These are phyloP conservation scores for Macaca fascicularis DNA, from an alignment of 2,113 vertebrate species.

Conservation along the genomic window T2T-MFA8v1.1 NC_088395.1:144741501-144742000, in stretches of 20 bases:
- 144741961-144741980: not conserved
- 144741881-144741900: not conserved
- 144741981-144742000: not conserved
- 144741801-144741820: conserved; percentile 21
- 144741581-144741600: not conserved
- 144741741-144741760: not conserved
- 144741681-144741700: not conserved
- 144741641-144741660: not conserved
- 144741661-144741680: not conserved
- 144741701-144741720: not conserved
- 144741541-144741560: not conserved
- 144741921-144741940: conserved; percentile 30
- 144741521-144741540: not conserved
- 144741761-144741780: conserved; percentile 12
- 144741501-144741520: not conserved
- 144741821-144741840: not conserved
- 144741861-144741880: not conserved
- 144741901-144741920: conserved; percentile 13
- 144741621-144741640: not conserved
- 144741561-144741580: not conserved
- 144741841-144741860: conserved; percentile 43
- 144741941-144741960: conserved; percentile 24
- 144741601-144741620: not conserved
- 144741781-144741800: not conserved
- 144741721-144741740: not conserved